Conservation (phyloP, 2,888 invertebrate genomes). For the Diadromus collaris region DNA sequence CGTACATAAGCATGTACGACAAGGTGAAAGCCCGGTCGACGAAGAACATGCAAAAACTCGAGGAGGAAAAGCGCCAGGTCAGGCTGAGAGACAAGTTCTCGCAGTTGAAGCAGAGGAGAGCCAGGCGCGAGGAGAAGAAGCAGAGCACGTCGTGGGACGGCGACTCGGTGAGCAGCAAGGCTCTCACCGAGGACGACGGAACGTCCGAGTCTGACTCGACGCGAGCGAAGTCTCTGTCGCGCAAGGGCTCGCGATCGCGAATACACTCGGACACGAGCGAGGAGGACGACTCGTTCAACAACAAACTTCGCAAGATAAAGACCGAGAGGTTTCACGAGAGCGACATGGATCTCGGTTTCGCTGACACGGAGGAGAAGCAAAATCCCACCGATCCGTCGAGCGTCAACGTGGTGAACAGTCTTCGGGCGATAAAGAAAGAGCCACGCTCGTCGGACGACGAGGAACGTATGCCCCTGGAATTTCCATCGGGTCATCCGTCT, state of each 20-base stretch:
- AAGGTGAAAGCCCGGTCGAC: constrained; percentile 97
- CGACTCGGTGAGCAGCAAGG: constrained; percentile 84
- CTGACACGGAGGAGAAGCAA: constrained; percentile 79
- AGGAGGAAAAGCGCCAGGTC: constrained; percentile 93
- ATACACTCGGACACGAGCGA: constrained; percentile 91
- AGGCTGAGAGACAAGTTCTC: constrained; percentile 91
- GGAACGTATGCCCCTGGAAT: constrained; percentile 73
- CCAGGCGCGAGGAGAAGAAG: constrained; percentile 94
- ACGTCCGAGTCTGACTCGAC: constrained; percentile 80
- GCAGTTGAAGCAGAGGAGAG: constrained; percentile 92
- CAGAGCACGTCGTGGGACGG: constrained; percentile 94
- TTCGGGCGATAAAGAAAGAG: constrained; percentile 74
- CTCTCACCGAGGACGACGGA: constrained; percentile 78
- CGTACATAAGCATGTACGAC: constrained; percentile 98
- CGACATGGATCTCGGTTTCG: constrained; percentile 81
- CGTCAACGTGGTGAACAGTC: constrained; percentile 68
- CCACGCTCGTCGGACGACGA: constrained; percentile 78
- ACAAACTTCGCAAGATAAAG: constrained; percentile 82
- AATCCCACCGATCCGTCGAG: constrained; percentile 71
- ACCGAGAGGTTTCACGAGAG: constrained; percentile 84
- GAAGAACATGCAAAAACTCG: constrained; percentile 96
- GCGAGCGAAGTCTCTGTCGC: constrained; percentile 82
- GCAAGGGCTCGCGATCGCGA: constrained; percentile 87
- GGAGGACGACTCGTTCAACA: constrained; percentile 83
- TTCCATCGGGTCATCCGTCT: constrained; percentile 69